phyloP scores from a whole-genome alignment of 2,797 vertebrate species.

The Craterocephalus amniculus region DNA sequence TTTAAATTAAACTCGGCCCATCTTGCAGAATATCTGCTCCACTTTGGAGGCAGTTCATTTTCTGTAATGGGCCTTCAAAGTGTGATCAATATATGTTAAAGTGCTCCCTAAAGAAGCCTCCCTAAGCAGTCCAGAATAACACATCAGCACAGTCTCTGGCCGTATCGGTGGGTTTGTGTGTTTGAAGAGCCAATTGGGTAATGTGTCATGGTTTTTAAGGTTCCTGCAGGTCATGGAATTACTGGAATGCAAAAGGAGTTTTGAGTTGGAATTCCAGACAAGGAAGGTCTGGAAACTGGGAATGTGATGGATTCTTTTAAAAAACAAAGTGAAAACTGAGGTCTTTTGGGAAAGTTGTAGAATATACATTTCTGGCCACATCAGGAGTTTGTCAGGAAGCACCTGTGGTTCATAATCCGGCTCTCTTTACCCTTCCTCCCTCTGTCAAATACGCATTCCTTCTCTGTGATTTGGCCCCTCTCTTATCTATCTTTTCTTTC shows the following conservation, averaged over 20 bases:
- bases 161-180: neutral
- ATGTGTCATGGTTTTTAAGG: conserved; percentile 58
- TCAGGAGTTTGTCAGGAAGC: conserved; percentile 52
- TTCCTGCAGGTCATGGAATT: conserved; percentile 60
- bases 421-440: conserved; percentile 18
- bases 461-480: conserved; percentile 67
- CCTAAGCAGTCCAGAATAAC: conserved; percentile 48
- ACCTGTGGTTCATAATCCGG: conserved; percentile 60
- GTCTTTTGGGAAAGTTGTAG: conserved; percentile 28
- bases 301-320: conserved; percentile 29
- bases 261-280: conserved; percentile 37
- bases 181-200: conserved; percentile 41
- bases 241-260: conserved; percentile 64
- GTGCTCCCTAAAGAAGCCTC: conserved; percentile 41
- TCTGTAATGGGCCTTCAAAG: conserved; percentile 20
- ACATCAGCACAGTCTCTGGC: conserved; percentile 37
- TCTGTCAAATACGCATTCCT: conserved; percentile 64
- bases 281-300: conserved; percentile 46
- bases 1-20: conserved; percentile 35
- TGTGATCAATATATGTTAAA: conserved; percentile 68
- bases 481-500: conserved; percentile 71
- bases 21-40: conserved; percentile 24
- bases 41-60: conserved; percentile 60
- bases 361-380: conserved; percentile 37
- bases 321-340: neutral